Evolutionary conservation across 2,888 invertebrate genomes (phyloP), one percentile per base, ranked within the genome.

Genomic region (Tortrix viridana): DNA sequence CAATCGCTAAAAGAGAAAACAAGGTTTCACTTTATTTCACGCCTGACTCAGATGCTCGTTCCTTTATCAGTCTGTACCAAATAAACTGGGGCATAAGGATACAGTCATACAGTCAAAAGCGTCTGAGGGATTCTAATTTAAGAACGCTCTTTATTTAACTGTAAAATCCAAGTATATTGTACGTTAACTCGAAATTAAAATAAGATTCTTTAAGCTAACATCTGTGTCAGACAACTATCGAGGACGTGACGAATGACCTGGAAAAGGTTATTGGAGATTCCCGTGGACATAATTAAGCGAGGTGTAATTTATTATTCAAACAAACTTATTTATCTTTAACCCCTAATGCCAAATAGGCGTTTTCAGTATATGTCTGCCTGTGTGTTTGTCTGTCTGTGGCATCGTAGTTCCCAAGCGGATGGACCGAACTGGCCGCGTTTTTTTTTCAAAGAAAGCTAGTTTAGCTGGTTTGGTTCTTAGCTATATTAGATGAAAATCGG

Each of bases 1-100:
- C 88, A 81, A 89, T 75, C 78, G 75, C 78, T 76, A 86, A 86
- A 88, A 89, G 88, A 86, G 88, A 88, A 89, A 89, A 81, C 86
- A 75, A 77, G 77, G 77, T 86, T 86, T 86, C 80, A 79, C 78
- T 80, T 78, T 67, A 72, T 67, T 66, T 67, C 65, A 58, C 67
- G 59, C 41, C 26, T 58, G 58, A 53, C 32, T 53, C 41, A 47
- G 41, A 22, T 22, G 41, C 41, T 44, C 6, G 23, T 19, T 52
- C 53, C 46, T 41, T 58, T 57, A 58, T 48, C 52, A 52, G 46
- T 26, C 16, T 54, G 41, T 54, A 23, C 19, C 53, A 12, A 43
- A 55, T 12, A 41, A 38, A 44, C 16, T 6, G 19, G 26, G 32
- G 2, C 50, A 50, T 3, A 41, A 48, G 22, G 6, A 18, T 38